A percentile compares a stretch with the other conserved stretches of the same genome.
Conservation (phyloP, 2,797 vertebrate species). For the Malacoctenus gilli region DNA sequence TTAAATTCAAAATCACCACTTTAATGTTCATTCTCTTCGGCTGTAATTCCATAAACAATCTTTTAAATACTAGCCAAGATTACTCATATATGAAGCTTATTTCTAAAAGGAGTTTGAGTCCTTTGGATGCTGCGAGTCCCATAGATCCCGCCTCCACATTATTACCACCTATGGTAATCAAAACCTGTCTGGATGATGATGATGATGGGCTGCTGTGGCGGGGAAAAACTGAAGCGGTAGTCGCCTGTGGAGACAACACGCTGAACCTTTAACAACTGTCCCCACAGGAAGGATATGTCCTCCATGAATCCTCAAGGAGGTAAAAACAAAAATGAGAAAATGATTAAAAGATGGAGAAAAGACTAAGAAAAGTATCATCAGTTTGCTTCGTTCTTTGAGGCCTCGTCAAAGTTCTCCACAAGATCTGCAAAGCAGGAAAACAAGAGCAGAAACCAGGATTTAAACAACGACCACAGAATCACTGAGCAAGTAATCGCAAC, state of each 20-base stretch:
- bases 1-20: conserved; percentile 64
- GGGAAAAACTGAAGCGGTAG: conserved; percentile 41
- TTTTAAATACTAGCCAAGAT: conserved; percentile 70
- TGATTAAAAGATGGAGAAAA: conserved; percentile 22
- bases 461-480: not conserved
- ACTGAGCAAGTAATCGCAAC: no score
- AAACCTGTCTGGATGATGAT: conserved; percentile 38
- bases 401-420: conserved; percentile 99
- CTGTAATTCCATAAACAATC: conserved; percentile 66
- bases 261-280: conserved; percentile 54
- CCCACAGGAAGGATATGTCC: conserved; percentile 53
- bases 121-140: conserved; percentile 39
- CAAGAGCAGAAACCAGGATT: not conserved
- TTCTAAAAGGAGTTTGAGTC: conserved; percentile 56
- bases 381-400: conserved; percentile 98
- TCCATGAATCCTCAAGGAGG: conserved; percentile 60
- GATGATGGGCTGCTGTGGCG: conserved; percentile 24
- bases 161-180: conserved; percentile 35
- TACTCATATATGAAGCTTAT: conserved; percentile 51
- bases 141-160: conserved; percentile 32
- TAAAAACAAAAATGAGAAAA: conserved; percentile 25
- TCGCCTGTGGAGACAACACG: conserved; percentile 45
- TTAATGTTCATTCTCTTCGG: conserved; percentile 47
- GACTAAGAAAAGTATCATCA: conserved; percentile 71
- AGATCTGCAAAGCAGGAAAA: conserved; percentile 85